Evolutionary conservation across 2,113 vertebrate species (phyloP), one percentile per base, ranked within the genome.

Genomic region (Scortum barcoo): DNA sequence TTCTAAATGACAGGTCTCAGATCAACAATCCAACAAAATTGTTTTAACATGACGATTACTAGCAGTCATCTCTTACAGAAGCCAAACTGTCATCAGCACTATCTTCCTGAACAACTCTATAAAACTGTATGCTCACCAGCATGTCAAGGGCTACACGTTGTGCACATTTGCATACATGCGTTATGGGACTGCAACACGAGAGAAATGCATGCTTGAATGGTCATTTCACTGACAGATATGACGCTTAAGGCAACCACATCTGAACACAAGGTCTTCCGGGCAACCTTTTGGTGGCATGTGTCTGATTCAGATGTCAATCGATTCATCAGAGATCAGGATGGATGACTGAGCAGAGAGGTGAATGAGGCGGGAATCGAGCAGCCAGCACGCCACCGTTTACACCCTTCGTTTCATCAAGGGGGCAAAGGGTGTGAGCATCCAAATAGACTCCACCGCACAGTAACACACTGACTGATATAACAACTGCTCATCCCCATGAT

Each of bases 281-380:
- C 53, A 77, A 72, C 42, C 60, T 63, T 63, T 80, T 50, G 9
- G 44, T 76, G 61, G 78, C 46, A 72, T 16, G 16, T 46, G 65
- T 86, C 56, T 50, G 57, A 89, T 69, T 79, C 63, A 80, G 19
- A 84, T 78, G 46, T 71, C 81, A 69, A 28, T 30, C 53, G 56
- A 80, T 70, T 82, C 33, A 57, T 33, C 1, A 16, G 68, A 62
- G 72, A 58, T 54, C 28, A 42, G 24, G 42, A 66, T 46, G 74
- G 61, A 74, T 53, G 36, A 40, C 20, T 48, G 63, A 78, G 60
- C n/a, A 10, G 58, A 74, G 44, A 5, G 57, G 26, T 56, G 16
- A 53, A 74, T 10, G 11, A 24, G 36, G 38, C 9, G 13, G 62
- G 36, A 40, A 54, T 63, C 51, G 30, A 46, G 13, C 67, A 53